Base-by-base conservation (phyloP, 2,113 vertebrate genomes). In the Edolisoma coerulescens region DNA sequence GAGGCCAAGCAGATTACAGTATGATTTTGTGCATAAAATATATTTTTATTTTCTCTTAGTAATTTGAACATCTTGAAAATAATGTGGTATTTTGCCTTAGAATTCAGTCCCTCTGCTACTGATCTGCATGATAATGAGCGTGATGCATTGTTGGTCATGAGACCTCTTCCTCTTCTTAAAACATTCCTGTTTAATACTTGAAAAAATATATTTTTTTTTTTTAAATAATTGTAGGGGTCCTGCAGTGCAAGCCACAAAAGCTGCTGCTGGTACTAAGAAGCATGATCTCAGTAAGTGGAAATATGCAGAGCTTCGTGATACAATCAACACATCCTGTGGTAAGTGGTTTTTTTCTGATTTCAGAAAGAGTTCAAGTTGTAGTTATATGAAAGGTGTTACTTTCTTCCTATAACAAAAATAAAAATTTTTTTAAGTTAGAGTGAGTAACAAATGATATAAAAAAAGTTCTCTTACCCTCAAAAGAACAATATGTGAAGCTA, bases 291-390 rank as follows among this genome's bases (percentile, higher is more conserved):
- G 99, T 98, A 99, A 99, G 94, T 99, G 99, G 99, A 99, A 99
- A 94, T 99, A 99, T 3, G 99, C 99, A 12, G 99, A 99, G 80
- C 98, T 99, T 50, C 98, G 99, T 0, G 99, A 99, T 75, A 99
- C 99, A 96, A 99, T 99, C 98, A 99, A 99, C 60, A 99, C 99
- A 10, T 99, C 99, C 13, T 99, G 99, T 81, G 99, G 99, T 99
- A 97, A 96, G 97, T 41, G 15, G 0, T 0, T 10, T 35, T 27
- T 32, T 56, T 67, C 21, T 59, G 8, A 10, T 86, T 35, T 81
- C 24, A 87, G 61, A 61, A 44, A n/a, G 44, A 65, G n/a, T 44
- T 77, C 19, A 50, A 49, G 13, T 39, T 71, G 4, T 53, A 53
- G 8, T 61, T 76, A 2, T 24, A 39, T 17, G 39, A 63, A 57